These are phyloP conservation scores for Caradrina kadenii DNA, from an alignment of 2,888 invertebrate genomes.

Conservation along the genomic window DNA sequence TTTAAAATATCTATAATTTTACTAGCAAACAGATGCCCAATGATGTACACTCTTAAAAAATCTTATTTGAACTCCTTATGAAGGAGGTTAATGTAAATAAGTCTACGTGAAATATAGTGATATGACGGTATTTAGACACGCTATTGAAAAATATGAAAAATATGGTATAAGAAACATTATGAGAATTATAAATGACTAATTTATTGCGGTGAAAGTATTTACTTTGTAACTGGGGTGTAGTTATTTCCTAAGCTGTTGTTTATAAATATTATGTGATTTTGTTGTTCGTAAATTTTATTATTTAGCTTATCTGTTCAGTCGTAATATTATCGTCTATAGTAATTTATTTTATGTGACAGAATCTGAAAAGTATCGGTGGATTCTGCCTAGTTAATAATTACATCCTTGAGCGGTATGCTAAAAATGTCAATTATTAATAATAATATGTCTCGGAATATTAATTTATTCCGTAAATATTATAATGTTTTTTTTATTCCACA, in stretches of 20 bases:
- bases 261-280: constrained; percentile 61
- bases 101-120: constrained; percentile 81
- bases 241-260: constrained; percentile 72
- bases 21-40: constrained; percentile 86
- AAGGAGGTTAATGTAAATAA: constrained; percentile 88
- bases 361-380: constrained; percentile 13
- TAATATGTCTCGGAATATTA: constrained; percentile 64
- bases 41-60: constrained; percentile 82
- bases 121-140: constrained; percentile 77
- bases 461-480: constrained; percentile 45
- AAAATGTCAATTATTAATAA: constrained; percentile 82
- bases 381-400: constrained; percentile 68
- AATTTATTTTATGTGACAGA: constrained; percentile 31
- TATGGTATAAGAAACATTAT: constrained; percentile 79
- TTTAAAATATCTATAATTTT: constrained; percentile 87
- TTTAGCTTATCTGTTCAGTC: constrained; percentile 33
- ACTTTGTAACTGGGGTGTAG: constrained; percentile 74
- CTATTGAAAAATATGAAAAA: constrained; percentile 78
- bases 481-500: constrained; percentile 23
- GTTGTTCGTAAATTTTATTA: constrained; percentile 40
- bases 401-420: constrained; percentile 72
- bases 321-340: constrained; percentile 31
- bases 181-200: constrained; percentile 84
- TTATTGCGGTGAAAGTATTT: constrained; percentile 81
- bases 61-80: constrained; percentile 84